These are phyloP conservation scores for Cephus nigrinus DNA, from an alignment of 2,888 invertebrate species.

Conservation along the genomic window DNA sequence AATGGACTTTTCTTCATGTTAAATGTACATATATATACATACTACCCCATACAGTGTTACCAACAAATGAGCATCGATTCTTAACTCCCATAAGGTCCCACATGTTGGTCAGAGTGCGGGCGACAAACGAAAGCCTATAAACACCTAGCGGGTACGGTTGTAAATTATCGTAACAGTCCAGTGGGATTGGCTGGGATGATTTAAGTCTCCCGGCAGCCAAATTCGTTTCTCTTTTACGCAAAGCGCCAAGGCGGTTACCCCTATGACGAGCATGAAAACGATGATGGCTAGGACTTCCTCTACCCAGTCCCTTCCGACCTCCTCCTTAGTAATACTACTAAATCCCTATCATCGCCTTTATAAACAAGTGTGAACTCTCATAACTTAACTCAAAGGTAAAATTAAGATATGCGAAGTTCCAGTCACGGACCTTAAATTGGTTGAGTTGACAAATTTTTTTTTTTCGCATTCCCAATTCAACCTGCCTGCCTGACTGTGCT, in stretches of 20 bases:
- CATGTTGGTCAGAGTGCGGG: background rate
- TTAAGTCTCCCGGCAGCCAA: slow-evolving; percentile 18
- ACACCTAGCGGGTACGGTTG: slow-evolving; percentile 37
- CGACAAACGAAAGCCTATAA: slow-evolving; percentile 24
- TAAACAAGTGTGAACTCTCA: background rate
- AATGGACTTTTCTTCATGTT: slow-evolving; percentile 4
- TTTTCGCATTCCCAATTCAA: no score
- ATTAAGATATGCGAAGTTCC: no score
- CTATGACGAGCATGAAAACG: background rate
- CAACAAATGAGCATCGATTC: slow-evolving; percentile 1
- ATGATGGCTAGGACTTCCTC: background rate
- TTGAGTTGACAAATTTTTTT: no score
- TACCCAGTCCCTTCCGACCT: background rate
- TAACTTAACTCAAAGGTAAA: no score
- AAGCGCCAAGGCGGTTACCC: background rate
- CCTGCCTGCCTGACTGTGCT: no score
- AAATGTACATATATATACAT: background rate
- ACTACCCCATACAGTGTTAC: background rate
- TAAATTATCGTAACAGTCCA: slow-evolving; percentile 38
- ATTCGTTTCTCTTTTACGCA: background rate
- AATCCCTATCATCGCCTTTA: background rate
- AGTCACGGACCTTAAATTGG: no score
- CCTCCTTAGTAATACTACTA: background rate
- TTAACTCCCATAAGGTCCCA: background rate
- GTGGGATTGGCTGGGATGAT: slow-evolving; percentile 37